Conservation (phyloP, 2,797 vertebrate species). For the Emys orbicularis region DNA sequence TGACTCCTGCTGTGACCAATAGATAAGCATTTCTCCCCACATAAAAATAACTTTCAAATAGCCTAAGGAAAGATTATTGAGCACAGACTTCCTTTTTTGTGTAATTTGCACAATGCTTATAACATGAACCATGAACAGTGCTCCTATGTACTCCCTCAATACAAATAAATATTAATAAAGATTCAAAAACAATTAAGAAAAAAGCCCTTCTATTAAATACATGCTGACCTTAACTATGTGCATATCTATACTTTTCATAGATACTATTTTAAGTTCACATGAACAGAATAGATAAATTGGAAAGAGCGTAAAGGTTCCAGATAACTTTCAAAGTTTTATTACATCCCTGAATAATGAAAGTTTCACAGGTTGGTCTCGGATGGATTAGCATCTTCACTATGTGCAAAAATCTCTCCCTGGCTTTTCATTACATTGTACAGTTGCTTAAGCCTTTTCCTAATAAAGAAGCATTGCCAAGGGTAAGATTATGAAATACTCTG, state of each 20-base stretch:
- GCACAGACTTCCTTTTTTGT: neutral
- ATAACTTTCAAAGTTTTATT: constrained; percentile 53
- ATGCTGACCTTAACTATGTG: neutral
- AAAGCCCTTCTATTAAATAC: neutral
- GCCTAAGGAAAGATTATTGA: neutral
- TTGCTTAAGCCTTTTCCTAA: constrained; percentile 64
- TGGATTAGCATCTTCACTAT: constrained; percentile 47
- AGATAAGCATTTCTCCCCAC: neutral
- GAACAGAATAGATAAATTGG: neutral
- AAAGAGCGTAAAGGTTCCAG: constrained; percentile 18
- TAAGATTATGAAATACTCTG: constrained; percentile 67
- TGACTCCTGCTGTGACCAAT: neutral
- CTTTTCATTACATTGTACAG: constrained; percentile 64
- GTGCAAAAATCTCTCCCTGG: constrained; percentile 14
- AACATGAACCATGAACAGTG: neutral
- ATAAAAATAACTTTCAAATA: neutral
- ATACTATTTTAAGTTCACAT: neutral
- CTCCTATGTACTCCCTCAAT: neutral
- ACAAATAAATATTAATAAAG: neutral
- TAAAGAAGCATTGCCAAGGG: constrained; percentile 64
- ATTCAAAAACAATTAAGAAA: neutral
- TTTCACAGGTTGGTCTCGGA: constrained; percentile 20
- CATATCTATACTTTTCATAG: neutral
- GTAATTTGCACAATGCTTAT: neutral
- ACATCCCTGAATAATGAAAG: constrained; percentile 11